Percentiles rank a stretch among this genome's conserved stretches.
Conservation (phyloP, 2,888 invertebrate genomes). For the Thumatha senex region DNA sequence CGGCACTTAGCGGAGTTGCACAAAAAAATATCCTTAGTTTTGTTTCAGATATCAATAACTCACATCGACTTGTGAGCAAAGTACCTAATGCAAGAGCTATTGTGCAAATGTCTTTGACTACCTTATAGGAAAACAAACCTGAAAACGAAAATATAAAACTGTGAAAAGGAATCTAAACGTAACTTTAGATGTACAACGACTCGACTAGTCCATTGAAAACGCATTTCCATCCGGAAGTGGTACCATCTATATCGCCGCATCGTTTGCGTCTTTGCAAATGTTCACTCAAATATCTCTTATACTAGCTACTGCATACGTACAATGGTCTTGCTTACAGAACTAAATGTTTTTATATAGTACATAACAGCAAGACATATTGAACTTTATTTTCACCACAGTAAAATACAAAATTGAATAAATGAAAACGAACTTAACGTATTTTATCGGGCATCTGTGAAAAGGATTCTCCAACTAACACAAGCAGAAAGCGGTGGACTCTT, state of each 20-base stretch:
- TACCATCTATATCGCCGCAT: constrained; percentile 56
- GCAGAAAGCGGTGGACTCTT: constrained; percentile 54
- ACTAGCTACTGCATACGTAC: constrained; percentile 46
- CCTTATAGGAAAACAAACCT: not conserved
- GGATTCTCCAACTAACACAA: constrained; percentile 49
- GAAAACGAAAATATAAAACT: constrained; percentile 24
- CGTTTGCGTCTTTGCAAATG: constrained; percentile 59
- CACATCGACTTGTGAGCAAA: too few species aligned
- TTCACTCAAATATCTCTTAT: constrained; percentile 41
- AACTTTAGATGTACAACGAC: constrained; percentile 39
- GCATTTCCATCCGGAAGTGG: constrained; percentile 66
- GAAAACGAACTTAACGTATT: constrained; percentile 19
- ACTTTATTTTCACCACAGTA: not conserved
- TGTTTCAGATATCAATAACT: too few species aligned
- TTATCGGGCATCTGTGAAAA: constrained; percentile 27
- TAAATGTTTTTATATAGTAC: constrained; percentile 30
- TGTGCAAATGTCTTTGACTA: too few species aligned
- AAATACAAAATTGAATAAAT: not conserved
- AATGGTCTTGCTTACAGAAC: constrained; percentile 21
- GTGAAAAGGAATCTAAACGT: constrained; percentile 33
- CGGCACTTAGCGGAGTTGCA: too few species aligned
- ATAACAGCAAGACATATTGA: not conserved
- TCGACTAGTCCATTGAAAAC: constrained; percentile 48
- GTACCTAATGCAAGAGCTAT: too few species aligned
- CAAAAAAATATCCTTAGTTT: too few species aligned